phyloP scores from a whole-genome alignment of 2,113 vertebrate species.

The Crotophaga sulcirostris region DNA sequence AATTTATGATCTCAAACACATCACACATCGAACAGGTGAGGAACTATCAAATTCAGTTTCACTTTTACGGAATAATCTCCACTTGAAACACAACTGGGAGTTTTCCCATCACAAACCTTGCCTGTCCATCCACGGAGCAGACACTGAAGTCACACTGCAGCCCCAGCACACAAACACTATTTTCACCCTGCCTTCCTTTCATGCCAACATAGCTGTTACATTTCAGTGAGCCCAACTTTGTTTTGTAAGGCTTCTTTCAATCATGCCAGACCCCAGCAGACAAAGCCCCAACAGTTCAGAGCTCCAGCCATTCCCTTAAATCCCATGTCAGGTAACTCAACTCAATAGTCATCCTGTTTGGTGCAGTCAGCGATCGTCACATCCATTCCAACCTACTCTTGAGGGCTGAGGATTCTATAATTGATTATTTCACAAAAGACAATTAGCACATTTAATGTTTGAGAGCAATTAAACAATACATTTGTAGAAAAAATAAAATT shows the following conservation, averaged over 20 bases:
- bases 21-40: neutral
- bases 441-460: neutral
- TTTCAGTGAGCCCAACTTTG: slow-evolving; percentile 32
- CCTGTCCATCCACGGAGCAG: neutral
- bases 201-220: slow-evolving; percentile 44
- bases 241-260: slow-evolving; percentile 59
- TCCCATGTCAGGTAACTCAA: slow-evolving; percentile 37
- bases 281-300: slow-evolving; percentile 63
- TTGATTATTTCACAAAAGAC: slow-evolving; percentile 18
- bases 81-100: neutral
- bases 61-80: neutral
- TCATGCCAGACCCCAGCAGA: slow-evolving; percentile 52
- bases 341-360: slow-evolving; percentile 37
- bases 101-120: neutral
- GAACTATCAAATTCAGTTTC: neutral
- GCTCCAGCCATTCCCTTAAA: slow-evolving; percentile 22
- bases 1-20: neutral
- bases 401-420: neutral
- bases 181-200: neutral
- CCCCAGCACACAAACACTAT: neutral
- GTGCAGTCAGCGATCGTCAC: neutral
- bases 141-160: neutral
- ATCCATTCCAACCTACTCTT: neutral
- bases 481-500: neutral
- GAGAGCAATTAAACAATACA: neutral